phyloP scores from a whole-genome alignment of 2,797 vertebrate species.

The Catharus ustulatus region DNA sequence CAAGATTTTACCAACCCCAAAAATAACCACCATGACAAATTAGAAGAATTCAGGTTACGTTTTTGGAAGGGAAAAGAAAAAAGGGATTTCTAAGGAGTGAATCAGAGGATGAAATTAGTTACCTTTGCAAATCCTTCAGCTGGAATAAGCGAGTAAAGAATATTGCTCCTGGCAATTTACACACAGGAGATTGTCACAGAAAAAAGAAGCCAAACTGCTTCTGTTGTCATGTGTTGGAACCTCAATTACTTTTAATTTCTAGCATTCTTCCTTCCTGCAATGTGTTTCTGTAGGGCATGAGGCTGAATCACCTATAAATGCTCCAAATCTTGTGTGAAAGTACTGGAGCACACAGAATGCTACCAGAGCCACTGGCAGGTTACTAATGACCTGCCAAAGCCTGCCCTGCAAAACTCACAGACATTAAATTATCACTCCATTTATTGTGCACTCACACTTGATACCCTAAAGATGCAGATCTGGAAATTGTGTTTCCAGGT shows the following conservation, averaged over 20 bases:
- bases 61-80: not conserved
- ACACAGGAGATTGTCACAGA: not conserved
- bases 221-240: slow-evolving; percentile 27
- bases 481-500: slow-evolving; percentile 32
- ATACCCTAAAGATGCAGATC: slow-evolving; percentile 1
- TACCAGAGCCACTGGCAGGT: not conserved
- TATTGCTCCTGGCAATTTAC: slow-evolving; percentile 36
- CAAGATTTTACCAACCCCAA: not conserved
- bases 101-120: slow-evolving; percentile 58
- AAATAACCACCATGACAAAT: slow-evolving; percentile 50
- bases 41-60: slow-evolving; percentile 19
- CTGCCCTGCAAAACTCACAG: not conserved
- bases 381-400: slow-evolving; percentile 14
- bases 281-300: not conserved
- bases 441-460: not conserved
- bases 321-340: not conserved
- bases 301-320: slow-evolving; percentile 1
- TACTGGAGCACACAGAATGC: not conserved
- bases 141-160: slow-evolving; percentile 34
- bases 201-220: slow-evolving; percentile 35
- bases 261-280: slow-evolving; percentile 29
- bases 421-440: slow-evolving; percentile 26
- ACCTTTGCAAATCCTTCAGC: slow-evolving; percentile 47
- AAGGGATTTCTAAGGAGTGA: slow-evolving; percentile 36
- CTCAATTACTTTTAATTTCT: slow-evolving; percentile 50